phyloP scores from a whole-genome alignment of 1,140 invertebrate species.

The Leguminivora glycinivorella region DNA sequence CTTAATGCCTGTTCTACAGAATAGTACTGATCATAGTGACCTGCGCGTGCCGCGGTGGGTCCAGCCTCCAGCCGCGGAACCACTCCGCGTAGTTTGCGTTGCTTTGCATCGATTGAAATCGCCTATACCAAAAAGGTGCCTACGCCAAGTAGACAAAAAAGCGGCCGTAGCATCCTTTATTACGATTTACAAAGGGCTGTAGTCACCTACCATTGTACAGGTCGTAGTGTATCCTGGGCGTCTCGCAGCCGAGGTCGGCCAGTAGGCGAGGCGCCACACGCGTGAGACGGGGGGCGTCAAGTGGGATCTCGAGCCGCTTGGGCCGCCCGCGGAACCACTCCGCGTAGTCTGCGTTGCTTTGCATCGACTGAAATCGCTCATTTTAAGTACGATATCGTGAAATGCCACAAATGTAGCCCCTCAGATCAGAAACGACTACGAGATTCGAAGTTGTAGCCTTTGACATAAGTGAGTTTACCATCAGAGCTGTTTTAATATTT shows the following conservation, averaged over 20 bases:
- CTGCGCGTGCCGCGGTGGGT: conserved; percentile 78
- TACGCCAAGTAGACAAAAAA: no score
- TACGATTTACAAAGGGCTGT: no score
- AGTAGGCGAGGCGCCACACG: conserved; percentile 78
- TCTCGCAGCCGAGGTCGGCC: conserved; percentile 89
- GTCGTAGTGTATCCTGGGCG: conserved; percentile 89
- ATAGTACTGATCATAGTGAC: no score
- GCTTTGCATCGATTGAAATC: conserved; percentile 83
- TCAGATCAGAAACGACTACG: no score
- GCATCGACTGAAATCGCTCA: conserved; percentile 81
- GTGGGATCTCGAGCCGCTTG: conserved; percentile 85
- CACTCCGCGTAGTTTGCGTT: conserved; percentile 89
- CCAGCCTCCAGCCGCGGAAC: conserved; percentile 87
- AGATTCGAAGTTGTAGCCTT: no score
- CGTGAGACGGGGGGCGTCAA: conserved; percentile 79
- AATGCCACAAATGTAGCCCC: no score
- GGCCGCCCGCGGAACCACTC: conserved; percentile 88
- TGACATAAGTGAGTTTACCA: no score
- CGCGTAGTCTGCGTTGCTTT: conserved; percentile 89
- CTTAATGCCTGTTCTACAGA: no score
- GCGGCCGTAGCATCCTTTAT: no score
- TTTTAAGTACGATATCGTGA: neutral
- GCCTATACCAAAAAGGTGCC: no score
- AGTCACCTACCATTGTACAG: conserved; percentile 79
- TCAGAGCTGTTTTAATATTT: no score